A percentile compares a stretch with the other conserved stretches of the same genome.
Conservation (phyloP, 2,888 invertebrate genomes). For the Antheraea assamensis region DNA sequence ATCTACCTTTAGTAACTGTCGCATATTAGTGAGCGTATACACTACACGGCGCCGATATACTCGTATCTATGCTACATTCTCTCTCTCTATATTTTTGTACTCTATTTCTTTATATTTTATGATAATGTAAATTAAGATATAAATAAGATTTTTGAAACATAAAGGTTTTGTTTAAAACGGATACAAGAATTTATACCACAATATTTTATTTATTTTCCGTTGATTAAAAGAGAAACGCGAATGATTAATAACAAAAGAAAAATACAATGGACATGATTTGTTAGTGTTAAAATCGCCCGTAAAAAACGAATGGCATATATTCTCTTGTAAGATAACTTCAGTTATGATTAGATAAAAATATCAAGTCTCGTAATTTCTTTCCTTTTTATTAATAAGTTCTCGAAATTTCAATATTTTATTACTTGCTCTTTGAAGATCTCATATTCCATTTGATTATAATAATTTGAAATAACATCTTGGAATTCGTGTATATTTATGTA, state of each 20-base stretch:
- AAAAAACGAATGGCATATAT: background rate
- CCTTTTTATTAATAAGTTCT: background rate
- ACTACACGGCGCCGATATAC: background rate
- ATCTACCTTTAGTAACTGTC: constrained; percentile 27
- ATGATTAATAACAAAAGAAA: background rate
- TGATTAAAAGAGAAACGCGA: no score
- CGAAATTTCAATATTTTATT: background rate
- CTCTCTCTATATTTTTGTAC: no score
- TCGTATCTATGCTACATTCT: no score
- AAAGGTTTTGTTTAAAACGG: background rate
- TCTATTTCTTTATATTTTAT: no score
- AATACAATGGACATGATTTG: background rate
- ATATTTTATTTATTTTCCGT: no score
- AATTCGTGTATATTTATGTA: background rate
- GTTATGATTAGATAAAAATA: background rate
- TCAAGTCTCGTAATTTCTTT: background rate
- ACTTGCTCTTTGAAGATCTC: background rate
- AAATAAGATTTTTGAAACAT: no score
- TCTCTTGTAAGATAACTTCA: background rate
- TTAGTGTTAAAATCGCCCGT: background rate
- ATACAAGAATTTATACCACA: no score
- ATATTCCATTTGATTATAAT: background rate
- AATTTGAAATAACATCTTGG: background rate
- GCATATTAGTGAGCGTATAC: constrained; percentile 15
- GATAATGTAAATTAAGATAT: no score